Base-by-base conservation (phyloP, 2,113 vertebrate species). In the Okapia johnstoni region DNA sequence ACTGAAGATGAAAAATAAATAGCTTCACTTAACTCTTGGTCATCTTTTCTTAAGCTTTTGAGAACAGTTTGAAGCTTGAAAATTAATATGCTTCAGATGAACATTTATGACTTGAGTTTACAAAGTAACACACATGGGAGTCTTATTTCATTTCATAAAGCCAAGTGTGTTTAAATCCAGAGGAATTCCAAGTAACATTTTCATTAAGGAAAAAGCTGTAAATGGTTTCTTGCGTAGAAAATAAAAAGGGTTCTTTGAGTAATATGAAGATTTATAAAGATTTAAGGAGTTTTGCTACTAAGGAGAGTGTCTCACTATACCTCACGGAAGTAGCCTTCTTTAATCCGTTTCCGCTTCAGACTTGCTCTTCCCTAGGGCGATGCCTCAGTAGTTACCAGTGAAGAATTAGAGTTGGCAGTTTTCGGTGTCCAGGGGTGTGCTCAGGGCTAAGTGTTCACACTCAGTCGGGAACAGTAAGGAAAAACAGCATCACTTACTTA, bases 101-200 rank as follows among this genome's bases (percentile, higher is more conserved):
- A 85, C 36, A 50, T 80, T 93, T 88, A 48, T 88, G 60, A 70
- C 40, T 96, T 93, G n/a, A 94, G 36, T 95, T 94, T 95, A 63
- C 5, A 93, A 94, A 90, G 43, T 50, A 93, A 94, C 7, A 33
- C 52, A 84, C 36, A 23, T 87, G 33, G 13, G 19, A 85, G 25
- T 96, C n/a, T 95, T 84, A 87, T 96, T 92, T 95, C 10, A 88
- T 73, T 88, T 84, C 48, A 57, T 84, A 55, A 92, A 96, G 58
- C 76, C 66, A 94, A 63, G 43, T 61, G 80, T 52, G 33, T 96
- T 96, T 93, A 52, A 93, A 48, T 90, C 90, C 5, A 70, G 40
- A 92, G 17, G 15, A 84, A 94, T 87, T 93, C n/a, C 40, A 96
- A 90, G 26, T 93, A 77, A 83, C 15, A 80, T 57, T 90, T 95